phyloP scores from a whole-genome alignment of 1,140 invertebrate genomes.

The Temnothorax nylanderi region DNA sequence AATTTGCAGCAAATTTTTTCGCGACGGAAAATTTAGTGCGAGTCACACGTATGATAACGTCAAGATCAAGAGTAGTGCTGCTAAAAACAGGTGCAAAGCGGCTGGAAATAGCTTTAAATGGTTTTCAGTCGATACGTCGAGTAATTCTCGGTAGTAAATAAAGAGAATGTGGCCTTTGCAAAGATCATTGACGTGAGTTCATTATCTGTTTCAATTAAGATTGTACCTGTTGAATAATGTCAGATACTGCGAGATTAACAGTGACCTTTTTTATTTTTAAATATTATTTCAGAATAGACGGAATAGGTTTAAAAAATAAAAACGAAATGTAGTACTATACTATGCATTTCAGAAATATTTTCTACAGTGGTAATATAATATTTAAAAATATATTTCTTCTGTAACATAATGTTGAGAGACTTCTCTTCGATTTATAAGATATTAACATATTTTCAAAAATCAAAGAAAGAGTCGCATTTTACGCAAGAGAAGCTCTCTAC shows the following conservation, averaged over 20 bases:
- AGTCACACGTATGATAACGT: not conserved
- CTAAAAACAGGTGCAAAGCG: conserved; percentile 20
- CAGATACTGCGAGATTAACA: not conserved
- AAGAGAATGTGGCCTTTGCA: not conserved
- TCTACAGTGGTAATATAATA: not conserved
- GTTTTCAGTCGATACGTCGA: not conserved
- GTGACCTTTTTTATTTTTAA: not conserved
- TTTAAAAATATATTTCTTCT: not conserved
- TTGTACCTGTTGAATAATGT: not conserved
- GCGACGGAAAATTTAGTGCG: not conserved
- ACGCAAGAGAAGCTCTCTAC: not conserved
- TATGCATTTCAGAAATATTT: not conserved
- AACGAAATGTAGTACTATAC: not conserved
- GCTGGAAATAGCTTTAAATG: conserved; percentile 27
- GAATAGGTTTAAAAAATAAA: not conserved
- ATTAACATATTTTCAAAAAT: not conserved
- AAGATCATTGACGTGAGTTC: not conserved
- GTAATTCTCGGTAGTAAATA: not conserved
- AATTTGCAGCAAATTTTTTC: conserved; percentile 33
- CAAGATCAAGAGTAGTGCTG: not conserved
- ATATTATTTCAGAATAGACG: not conserved
- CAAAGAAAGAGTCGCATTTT: not conserved
- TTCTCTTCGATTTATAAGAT: not conserved
- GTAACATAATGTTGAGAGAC: not conserved
- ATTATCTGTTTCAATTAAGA: not conserved